Evolutionary conservation across 2,888 invertebrate genomes (phyloP).

Genomic region (Pachydiplax longipennis): DNA sequence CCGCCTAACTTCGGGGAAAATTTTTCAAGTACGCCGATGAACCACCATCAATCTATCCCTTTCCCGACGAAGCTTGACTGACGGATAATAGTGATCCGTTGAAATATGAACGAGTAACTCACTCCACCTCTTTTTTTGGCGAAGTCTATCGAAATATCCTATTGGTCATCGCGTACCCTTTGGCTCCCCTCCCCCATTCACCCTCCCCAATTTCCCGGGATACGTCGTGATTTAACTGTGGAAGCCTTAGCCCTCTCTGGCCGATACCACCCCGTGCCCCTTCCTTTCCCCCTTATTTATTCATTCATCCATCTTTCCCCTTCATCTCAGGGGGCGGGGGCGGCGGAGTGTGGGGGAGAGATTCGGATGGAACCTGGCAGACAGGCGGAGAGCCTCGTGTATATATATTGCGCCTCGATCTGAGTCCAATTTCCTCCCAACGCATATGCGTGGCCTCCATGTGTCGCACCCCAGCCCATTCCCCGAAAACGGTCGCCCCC

Average conservation of each 20-base stretch:
- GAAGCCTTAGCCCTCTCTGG: not conserved
- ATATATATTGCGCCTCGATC: conserved; percentile 11
- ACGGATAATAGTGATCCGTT: conserved; percentile 35
- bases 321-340: not conserved
- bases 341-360: not conserved
- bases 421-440: conserved; percentile 32
- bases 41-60: conserved; percentile 29
- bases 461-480: not conserved
- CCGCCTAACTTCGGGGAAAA: not conserved
- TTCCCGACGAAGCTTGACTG: conserved; percentile 22
- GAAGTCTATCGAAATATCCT: conserved; percentile 9
- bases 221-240: not conserved
- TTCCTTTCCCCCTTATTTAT: conserved; percentile 11
- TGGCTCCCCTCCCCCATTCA: not conserved
- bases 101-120: conserved; percentile 29
- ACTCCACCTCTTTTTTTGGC: not conserved
- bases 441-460: conserved; percentile 32
- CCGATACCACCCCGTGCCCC: not conserved
- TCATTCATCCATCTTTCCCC: conserved; percentile 27
- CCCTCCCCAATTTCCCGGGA: not conserved
- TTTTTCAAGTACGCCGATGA: conserved; percentile 29
- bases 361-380: not conserved
- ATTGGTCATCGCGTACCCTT: not conserved
- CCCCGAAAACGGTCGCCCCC: not conserved
- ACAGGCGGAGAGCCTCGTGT: conserved; percentile 16